These are phyloP conservation scores for Parapsyche elsis DNA, from an alignment of 1,140 invertebrate species.

Conservation along the genomic window DNA sequence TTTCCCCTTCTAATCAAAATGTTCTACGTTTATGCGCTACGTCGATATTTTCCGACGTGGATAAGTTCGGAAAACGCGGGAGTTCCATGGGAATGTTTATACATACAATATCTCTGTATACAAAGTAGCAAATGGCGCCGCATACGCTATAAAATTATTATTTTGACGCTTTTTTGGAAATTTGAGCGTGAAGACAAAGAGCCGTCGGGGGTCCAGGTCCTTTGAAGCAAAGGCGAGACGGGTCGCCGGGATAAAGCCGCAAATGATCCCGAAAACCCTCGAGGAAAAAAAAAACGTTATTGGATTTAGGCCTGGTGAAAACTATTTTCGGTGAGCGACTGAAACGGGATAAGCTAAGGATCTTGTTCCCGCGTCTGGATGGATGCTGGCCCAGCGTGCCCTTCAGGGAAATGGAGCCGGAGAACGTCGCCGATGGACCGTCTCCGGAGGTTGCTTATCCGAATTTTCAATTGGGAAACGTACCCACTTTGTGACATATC, in stretches of 20 bases:
- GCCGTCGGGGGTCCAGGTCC: constrained; percentile 30
- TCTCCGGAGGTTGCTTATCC: not conserved
- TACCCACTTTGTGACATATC: not conserved
- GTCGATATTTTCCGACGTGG: no score
- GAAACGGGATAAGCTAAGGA: constrained; percentile 37
- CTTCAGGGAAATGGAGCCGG: constrained; percentile 4
- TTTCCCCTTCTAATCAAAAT: no score
- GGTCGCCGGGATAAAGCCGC: constrained; percentile 46
- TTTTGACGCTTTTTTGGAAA: constrained; percentile 30
- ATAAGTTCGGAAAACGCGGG: no score
- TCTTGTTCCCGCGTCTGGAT: not conserved
- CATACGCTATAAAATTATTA: not conserved
- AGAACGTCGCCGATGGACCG: not conserved
- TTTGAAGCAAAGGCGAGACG: constrained; percentile 33
- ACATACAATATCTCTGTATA: no score
- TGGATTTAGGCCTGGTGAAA: constrained; percentile 48
- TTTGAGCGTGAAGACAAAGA: constrained; percentile 48
- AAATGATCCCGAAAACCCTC: constrained; percentile 54
- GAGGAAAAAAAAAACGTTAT: constrained; percentile 52
- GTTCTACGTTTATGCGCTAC: no score
- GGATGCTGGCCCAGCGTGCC: not conserved
- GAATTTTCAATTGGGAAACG: constrained; percentile 6
- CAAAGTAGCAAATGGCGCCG: no score
- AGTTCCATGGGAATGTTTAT: no score
- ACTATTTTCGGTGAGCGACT: constrained; percentile 38